phyloP scores from a whole-genome alignment of 2,888 invertebrate genomes.

The Sylvicola fuscatus region DNA sequence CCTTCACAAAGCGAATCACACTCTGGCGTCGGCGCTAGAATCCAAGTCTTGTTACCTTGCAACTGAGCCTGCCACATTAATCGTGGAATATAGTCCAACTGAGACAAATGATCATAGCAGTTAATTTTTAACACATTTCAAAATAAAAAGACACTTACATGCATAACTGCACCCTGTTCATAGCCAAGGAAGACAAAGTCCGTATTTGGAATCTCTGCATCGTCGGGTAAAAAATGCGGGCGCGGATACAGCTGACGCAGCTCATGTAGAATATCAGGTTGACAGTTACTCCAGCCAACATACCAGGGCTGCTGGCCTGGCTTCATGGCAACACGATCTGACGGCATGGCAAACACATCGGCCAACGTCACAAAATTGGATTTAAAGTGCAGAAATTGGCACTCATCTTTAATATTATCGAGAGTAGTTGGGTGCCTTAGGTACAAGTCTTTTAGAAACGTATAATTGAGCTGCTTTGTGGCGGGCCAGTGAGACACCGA shows the following conservation, averaged over 20 bases:
- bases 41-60: constrained; percentile 69
- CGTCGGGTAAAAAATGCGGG: constrained; percentile 70
- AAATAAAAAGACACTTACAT: constrained; percentile 37
- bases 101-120: constrained; percentile 3
- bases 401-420: constrained; percentile 55
- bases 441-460: constrained; percentile 49
- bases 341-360: constrained; percentile 59
- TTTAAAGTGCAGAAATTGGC: constrained; percentile 73
- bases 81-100: constrained; percentile 80
- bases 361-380: constrained; percentile 54
- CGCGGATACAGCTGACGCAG: constrained; percentile 56
- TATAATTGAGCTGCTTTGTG: constrained; percentile 38
- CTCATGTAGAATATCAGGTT: constrained; percentile 51
- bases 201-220: constrained; percentile 70
- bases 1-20: constrained; percentile 57
- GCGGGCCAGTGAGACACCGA: constrained; percentile 63
- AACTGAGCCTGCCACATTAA: constrained; percentile 91
- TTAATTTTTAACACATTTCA: constrained; percentile 4
- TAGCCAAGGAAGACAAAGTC: constrained; percentile 88
- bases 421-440: constrained; percentile 45
- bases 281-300: constrained; percentile 84
- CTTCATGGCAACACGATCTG: constrained; percentile 37
- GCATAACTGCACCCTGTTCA: constrained; percentile 77
- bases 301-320: constrained; percentile 59
- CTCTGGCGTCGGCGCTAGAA: constrained; percentile 65